phyloP scores from a whole-genome alignment of 2,797 vertebrate species.

The Calcarius lapponicus region DNA sequence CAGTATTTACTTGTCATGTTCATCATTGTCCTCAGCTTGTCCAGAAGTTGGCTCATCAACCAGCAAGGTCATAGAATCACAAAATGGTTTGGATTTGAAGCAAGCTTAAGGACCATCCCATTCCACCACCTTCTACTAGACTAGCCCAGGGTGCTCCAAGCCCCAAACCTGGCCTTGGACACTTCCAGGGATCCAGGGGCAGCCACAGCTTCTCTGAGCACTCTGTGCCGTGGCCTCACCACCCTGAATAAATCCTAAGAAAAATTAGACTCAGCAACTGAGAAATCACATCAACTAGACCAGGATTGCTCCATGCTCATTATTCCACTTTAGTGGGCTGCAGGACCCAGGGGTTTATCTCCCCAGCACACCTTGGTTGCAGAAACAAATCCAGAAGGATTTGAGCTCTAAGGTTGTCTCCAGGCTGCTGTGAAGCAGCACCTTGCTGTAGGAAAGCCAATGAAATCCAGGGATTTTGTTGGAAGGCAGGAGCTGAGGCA shows the following conservation, averaged over 20 bases:
- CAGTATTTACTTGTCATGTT: not conserved
- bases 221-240: rapidly evolving
- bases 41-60: not conserved
- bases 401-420: not conserved
- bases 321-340: not conserved
- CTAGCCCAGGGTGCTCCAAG: rapidly evolving
- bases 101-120: rapidly evolving
- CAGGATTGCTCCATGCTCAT: not conserved
- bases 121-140: not conserved
- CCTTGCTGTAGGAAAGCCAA: not conserved
- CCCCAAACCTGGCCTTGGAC: not conserved
- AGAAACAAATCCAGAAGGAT: not conserved
- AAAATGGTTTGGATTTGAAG: not conserved
- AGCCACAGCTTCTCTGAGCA: not conserved
- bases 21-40: not conserved
- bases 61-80: not conserved
- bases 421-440: not conserved
- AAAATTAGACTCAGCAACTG: not conserved
- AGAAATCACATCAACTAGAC: not conserved
- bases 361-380: not conserved
- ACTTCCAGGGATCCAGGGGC: not conserved
- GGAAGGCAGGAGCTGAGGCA: not conserved
- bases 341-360: not conserved
- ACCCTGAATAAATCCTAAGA: not conserved
- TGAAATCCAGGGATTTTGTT: not conserved